phyloP scores from a whole-genome alignment of 2,888 invertebrate genomes.

The Caenorhabditis doughertyi region DNA sequence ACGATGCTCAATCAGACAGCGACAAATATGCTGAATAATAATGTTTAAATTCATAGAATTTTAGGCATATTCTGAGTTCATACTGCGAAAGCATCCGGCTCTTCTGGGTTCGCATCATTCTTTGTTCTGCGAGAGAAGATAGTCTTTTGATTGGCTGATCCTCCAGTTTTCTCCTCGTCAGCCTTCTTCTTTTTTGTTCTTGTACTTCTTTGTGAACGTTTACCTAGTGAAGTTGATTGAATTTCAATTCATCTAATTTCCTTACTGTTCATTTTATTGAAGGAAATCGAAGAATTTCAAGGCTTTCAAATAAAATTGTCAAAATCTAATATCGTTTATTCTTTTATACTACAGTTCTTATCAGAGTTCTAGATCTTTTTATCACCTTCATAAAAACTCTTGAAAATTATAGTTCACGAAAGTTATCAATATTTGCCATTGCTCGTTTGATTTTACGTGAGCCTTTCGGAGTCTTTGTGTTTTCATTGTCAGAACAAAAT shows the following conservation, averaged over 20 bases:
- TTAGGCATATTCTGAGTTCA: too few relatives aligned
- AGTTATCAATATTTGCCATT: too few relatives aligned
- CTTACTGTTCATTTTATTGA: slow-evolving; percentile 13
- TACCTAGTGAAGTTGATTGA: background rate
- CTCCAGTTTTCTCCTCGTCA: background rate
- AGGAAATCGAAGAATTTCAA: too few relatives aligned
- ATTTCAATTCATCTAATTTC: slow-evolving; percentile 9
- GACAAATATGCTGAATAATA: slow-evolving; percentile 39
- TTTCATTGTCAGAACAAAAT: too few relatives aligned
- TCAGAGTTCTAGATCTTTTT: too few relatives aligned
- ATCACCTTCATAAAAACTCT: too few relatives aligned
- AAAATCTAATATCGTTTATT: too few relatives aligned
- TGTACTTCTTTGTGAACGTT: slow-evolving; percentile 17
- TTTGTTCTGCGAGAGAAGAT: slow-evolving; percentile 23
- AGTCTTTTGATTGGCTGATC: slow-evolving; percentile 2
- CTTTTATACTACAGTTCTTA: too few relatives aligned
- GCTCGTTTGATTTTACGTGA: too few relatives aligned
- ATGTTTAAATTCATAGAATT: background rate
- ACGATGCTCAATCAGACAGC: slow-evolving; percentile 44
- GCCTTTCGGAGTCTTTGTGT: too few relatives aligned
- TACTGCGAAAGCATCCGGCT: slow-evolving; percentile 34
- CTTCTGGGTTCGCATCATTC: slow-evolving; percentile 2
- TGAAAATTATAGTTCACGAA: too few relatives aligned
- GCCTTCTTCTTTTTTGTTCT: slow-evolving; percentile 18
- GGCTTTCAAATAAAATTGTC: too few relatives aligned